Base-by-base conservation (phyloP, 2,888 invertebrate genomes). In the Pharmacophagus antenor region DNA sequence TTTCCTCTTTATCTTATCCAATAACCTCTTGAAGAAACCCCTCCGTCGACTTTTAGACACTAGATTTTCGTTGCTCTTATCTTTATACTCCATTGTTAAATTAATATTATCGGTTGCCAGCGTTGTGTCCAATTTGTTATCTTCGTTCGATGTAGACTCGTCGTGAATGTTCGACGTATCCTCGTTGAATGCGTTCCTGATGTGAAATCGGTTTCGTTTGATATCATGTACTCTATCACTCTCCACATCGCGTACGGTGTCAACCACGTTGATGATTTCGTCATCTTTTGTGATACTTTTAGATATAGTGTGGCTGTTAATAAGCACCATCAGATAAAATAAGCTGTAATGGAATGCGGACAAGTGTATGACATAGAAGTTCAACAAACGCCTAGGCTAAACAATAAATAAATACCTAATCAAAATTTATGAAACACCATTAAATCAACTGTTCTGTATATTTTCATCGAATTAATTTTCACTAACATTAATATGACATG, bases 261-360 rank as follows among this genome's bases (percentile, higher is more conserved):
- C 75, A 12, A 69, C 67, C 65, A 68, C 65, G 55, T 71, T 73
- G 67, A 76, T 66, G 42, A 70, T 60, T 62, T 66, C 66, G 50
- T 76, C 66, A 52, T 74, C 61, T 51, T 73, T 68, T 62, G 70
- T 68, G 67, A 73, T 78, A 78, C 79, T 81, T 84, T 82, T 85
- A 74, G 81, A 82, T 79, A 83, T 77, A 77, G 82, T 82, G 70
- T 77, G 77, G 72, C 82, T 70, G 63, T 75, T 72, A 64, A 74
- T 70, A 65, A 81, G 74, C 72, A 82, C 80, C 76, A 84, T 83
- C 72, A 84, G 76, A 80, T 80, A 79, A 79, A 85, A 79, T 79
- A 86, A 76, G 82, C 88, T 88, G 82, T 60, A 68, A 56, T 66
- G 55, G 51, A 42, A 31, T 31, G 15, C 10, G 2, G 2, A 3